Base-by-base conservation (phyloP, 1,140 invertebrate genomes). In the Episyrphus balteatus region DNA sequence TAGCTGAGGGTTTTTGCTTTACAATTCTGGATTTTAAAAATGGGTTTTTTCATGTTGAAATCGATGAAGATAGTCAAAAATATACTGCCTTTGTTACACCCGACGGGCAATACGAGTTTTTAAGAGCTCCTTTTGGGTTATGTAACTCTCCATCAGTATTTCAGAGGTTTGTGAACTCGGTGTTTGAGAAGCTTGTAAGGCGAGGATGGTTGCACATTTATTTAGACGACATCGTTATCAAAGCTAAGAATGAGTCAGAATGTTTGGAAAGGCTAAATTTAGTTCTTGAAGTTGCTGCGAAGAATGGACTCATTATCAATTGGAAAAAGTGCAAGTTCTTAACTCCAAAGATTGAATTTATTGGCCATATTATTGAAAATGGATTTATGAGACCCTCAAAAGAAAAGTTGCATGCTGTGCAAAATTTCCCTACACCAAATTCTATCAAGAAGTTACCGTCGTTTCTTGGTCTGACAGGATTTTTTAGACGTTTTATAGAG, bases 21-120 rank as follows among this genome's bases (percentile, higher is more conserved):
- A 56, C 59, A 1, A 56, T 60, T 0, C 52, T 78, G 2, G 74
- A 76, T 59, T 52, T 75, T 30, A 75, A 55, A 39, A 73, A 49
- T 34, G 61, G 61, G 0, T 67, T 61, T 46, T 57, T 63, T 18
- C 67, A 69, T 41, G 54, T 72, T 0, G 47, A 40, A 3, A 31
- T 70, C 5, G 46, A 70, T 3, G 53, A 67, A 26, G 41, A 58
- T 10, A 58, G 60, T 1, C 57, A 61, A 47, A 61, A 55, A 30
- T 54, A 65, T n/a, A 69, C 69, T 2, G 68, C 58, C 0, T 70
- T 70, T 47, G 61, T 69, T 6, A 71, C 68, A 0, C 63, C 61
- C 0, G 66, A 68, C 47, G 56, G 44, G 2, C 60, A 63, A 31
- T 76, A 71, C 48, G 71, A 73, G 46, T 75, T 59, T 47, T 47